Evolutionary conservation across 2,113 vertebrate species (phyloP), one percentile per base, ranked within the genome.

Genomic region (Phyllostomus hastatus): DNA sequence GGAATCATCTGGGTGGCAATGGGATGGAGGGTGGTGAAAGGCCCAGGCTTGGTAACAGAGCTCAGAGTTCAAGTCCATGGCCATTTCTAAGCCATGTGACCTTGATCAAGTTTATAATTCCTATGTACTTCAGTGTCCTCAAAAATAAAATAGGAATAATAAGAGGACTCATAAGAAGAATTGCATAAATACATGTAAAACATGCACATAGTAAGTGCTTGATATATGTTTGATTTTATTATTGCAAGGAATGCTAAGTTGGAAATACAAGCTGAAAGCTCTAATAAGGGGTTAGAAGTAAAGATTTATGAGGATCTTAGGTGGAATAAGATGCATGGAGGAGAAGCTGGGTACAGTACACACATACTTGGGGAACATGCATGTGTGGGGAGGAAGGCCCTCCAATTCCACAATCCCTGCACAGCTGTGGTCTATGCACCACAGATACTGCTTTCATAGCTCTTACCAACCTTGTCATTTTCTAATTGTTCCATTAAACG

Each of bases 341-440:
- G n/a, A 72, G 31, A 72, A n/a, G 14, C 48, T 35, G 4, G 16
- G 1, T n/a, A 67, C 11, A 19, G 24, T 31, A 67, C 83, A 26
- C 16, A 28, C 31, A 22, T n/a, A 1, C 24, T 24, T 33, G 72
- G 61, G 70, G 66, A 54, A 69, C 50, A 14, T 1, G 16, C n/a
- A 26, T 0, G 0, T 7, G 12, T 9, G 4, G 15, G n/a, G 17
- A 52, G 46, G 19, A 33, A n/a, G 20, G 11, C 48, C 15, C 38
- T 15, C 26, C 10, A 1, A 28, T 20, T 15, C 41, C 54, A 2
- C 19, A 20, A 19, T 11, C 46, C 5, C 31, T 0, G 0, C 6
- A 0, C 28, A 24, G 35, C 31, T 14, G 15, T 16, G 31, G 16
- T 64, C 64, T 64, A 31, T 14, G 43, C 67, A 22, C n/a, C 0